phyloP scores from a whole-genome alignment of 2,113 vertebrate genomes.

The Gambusia affinis region DNA sequence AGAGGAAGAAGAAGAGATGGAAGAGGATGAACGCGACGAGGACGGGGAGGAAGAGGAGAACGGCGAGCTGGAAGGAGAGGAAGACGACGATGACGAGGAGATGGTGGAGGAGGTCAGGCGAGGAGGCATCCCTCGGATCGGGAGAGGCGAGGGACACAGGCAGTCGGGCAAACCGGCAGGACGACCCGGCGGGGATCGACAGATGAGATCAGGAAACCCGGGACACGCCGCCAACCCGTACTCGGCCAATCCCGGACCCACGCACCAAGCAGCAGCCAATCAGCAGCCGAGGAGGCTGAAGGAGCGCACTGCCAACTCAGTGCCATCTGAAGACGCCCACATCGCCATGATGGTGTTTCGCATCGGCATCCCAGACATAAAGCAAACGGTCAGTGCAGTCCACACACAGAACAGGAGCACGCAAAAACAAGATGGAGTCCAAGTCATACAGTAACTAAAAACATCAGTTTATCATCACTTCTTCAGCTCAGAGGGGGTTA shows the following conservation, averaged over 20 bases:
- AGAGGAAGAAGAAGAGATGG: constrained; percentile 87
- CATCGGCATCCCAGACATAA: constrained; percentile 93
- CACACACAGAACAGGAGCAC: not conserved
- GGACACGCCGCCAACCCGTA: constrained; percentile 78
- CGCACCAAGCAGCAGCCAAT: constrained; percentile 77
- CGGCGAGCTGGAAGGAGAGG: constrained; percentile 76
- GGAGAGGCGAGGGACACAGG: constrained; percentile 72
- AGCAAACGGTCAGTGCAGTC: constrained; percentile 87
- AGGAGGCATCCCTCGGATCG: constrained; percentile 59
- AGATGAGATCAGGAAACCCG: constrained; percentile 67
- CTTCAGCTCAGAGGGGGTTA: too few species aligned
- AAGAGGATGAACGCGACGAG: constrained; percentile 73
- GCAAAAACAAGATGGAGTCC: not conserved
- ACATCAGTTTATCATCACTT: too few species aligned
- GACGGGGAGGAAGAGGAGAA: constrained; percentile 77
- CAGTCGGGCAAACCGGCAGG: constrained; percentile 67
- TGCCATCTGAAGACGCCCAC: constrained; percentile 84
- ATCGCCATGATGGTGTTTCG: constrained; percentile 95
- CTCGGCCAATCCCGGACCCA: constrained; percentile 76
- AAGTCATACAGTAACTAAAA: not conserved
- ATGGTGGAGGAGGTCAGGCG: constrained; percentile 68
- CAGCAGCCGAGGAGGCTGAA: constrained; percentile 82
- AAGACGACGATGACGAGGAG: constrained; percentile 72
- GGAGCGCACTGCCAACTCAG: constrained; percentile 81
- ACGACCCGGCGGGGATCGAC: constrained; percentile 65